Evolutionary conservation across 2,797 vertebrate species (phyloP).

Genomic region (Astyanax mexicanus): DNA sequence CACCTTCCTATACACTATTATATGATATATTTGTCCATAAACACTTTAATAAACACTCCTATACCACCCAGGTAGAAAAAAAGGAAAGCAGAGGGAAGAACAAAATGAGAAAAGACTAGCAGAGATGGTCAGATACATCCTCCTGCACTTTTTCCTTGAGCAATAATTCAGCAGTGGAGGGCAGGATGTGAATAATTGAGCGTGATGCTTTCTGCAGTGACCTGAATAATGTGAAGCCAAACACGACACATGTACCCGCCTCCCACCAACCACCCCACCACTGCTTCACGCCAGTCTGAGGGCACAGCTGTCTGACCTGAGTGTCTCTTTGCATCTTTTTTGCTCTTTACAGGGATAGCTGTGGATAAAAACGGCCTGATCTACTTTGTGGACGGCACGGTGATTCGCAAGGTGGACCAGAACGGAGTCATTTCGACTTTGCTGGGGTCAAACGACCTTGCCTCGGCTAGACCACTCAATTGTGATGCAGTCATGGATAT

Average conservation of each 20-base stretch:
- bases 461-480: conserved; percentile 92
- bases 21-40: too few species aligned
- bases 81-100: background rate
- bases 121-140: conserved; percentile 66
- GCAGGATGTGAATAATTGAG: conserved; percentile 82
- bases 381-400: conserved; percentile 97
- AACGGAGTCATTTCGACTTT: conserved; percentile 96
- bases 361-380: conserved; percentile 95
- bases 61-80: background rate
- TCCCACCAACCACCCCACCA: conserved; percentile 64
- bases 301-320: conserved; percentile 60
- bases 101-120: background rate
- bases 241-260: conserved; percentile 81
- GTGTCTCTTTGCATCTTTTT: conserved; percentile 40
- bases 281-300: conserved; percentile 70
- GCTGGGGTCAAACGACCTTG: conserved; percentile 96
- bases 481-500: conserved; percentile 98
- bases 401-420: conserved; percentile 96
- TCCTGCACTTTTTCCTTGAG: conserved; percentile 78
- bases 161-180: conserved; percentile 83
- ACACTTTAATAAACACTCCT: too few species aligned
- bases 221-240: conserved; percentile 84
- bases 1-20: too few species aligned
- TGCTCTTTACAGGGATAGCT: conserved; percentile 84
- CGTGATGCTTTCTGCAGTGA: conserved; percentile 82